Percentiles rank a stretch among this genome's conserved stretches.
phyloP scores from a whole-genome alignment of 1,140 invertebrate genomes.

The Trachymyrmex septentrionalis region DNA sequence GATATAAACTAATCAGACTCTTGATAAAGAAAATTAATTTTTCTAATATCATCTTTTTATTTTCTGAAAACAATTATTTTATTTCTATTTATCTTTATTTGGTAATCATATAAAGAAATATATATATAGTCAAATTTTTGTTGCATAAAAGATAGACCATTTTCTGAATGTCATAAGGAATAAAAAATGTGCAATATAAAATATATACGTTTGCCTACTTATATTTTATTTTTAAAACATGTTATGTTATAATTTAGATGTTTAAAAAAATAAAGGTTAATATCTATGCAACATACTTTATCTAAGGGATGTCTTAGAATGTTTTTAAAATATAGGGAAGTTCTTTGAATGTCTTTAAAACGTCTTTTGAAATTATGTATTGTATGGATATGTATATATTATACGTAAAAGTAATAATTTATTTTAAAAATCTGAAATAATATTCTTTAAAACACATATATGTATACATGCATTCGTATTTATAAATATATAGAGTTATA shows the following conservation, averaged over 20 bases:
- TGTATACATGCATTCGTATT: neutral
- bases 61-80: neutral
- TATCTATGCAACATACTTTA: too few relatives aligned
- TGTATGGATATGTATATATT: neutral
- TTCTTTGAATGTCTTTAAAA: too few relatives aligned
- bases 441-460: neutral
- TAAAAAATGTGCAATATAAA: neutral
- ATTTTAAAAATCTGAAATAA: constrained; percentile 3
- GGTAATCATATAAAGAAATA: neutral
- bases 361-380: too few relatives aligned
- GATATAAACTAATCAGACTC: neutral
- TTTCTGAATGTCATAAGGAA: neutral
- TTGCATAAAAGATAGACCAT: neutral
- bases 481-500: neutral
- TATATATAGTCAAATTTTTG: neutral
- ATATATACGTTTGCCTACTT: neutral
- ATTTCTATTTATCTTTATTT: neutral
- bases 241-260: neutral
- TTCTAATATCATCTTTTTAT: too few relatives aligned
- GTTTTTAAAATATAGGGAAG: too few relatives aligned
- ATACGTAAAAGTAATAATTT: neutral
- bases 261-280: neutral
- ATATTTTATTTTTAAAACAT: too few relatives aligned
- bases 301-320: too few relatives aligned
- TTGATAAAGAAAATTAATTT: neutral